These are phyloP conservation scores for Timandra comae DNA, from an alignment of 2,888 invertebrate genomes.

Conservation along the genomic window DNA sequence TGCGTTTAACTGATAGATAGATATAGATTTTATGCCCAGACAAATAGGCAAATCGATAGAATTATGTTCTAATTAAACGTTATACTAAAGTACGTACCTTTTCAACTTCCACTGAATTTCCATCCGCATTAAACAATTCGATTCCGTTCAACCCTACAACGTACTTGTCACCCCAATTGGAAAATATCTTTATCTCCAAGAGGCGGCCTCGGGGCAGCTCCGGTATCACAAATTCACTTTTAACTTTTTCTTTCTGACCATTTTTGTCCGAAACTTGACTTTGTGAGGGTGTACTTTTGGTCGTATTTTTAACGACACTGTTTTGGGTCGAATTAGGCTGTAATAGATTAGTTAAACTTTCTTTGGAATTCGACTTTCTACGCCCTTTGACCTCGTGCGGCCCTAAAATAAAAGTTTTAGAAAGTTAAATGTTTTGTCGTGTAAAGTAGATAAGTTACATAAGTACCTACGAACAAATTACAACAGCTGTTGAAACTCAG, in stretches of 20 bases:
- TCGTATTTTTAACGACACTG: slow-evolving; percentile 29
- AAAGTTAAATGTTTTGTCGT: no score
- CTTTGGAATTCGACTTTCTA: slow-evolving; percentile 31
- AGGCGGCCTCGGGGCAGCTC: slow-evolving; percentile 83
- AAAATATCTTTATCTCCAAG: slow-evolving; percentile 81
- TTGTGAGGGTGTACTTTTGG: slow-evolving; percentile 38
- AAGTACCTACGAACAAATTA: no score
- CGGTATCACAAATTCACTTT: slow-evolving; percentile 82
- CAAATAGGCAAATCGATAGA: no score
- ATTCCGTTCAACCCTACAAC: slow-evolving; percentile 88
- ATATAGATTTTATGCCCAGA: no score
- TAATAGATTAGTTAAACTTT: slow-evolving; percentile 25
- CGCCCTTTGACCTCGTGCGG: slow-evolving; percentile 31
- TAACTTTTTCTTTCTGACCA: slow-evolving; percentile 36
- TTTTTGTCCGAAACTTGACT: slow-evolving; percentile 37
- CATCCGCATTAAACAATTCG: slow-evolving; percentile 82
- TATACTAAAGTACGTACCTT: slow-evolving; percentile 70
- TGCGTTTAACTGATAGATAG: no score
- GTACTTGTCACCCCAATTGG: slow-evolving; percentile 88
- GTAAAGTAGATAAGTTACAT: no score
- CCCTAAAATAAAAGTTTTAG: slow-evolving; percentile 25
- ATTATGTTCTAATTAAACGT: no score
- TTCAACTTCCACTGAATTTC: slow-evolving; percentile 75
- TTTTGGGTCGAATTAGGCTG: slow-evolving; percentile 28
- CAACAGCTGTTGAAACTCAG: no score